These are phyloP conservation scores for Tetranychus piercei DNA, from an alignment of 2,888 invertebrate species.

Conservation along the genomic window DNA sequence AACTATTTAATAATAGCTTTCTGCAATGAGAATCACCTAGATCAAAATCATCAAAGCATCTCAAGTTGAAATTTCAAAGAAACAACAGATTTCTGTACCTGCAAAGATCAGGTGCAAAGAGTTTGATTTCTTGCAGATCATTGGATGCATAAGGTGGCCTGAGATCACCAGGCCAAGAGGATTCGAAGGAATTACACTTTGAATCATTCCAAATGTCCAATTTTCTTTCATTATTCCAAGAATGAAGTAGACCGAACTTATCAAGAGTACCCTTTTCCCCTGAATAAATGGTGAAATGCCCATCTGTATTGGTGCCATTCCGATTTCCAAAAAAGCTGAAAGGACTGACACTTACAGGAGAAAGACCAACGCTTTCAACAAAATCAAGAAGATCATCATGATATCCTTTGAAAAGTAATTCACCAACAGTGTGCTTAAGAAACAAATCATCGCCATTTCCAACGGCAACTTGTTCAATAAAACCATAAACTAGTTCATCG, in stretches of 20 bases:
- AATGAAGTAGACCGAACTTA: conserved; percentile 47
- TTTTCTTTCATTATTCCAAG: conserved; percentile 43
- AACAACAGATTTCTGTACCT: conserved; percentile 14
- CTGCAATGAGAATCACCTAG: too few relatives aligned
- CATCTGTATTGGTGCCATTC: conserved; percentile 41
- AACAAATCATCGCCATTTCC: conserved; percentile 19
- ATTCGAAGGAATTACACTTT: conserved; percentile 13
- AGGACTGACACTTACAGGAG: conserved; percentile 45
- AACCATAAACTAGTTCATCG: not conserved
- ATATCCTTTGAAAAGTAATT: conserved; percentile 27
- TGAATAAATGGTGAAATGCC: conserved; percentile 52
- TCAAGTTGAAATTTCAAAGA: not conserved
- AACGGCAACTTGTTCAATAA: not conserved
- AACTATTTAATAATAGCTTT: too few relatives aligned
- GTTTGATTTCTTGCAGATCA: conserved; percentile 13
- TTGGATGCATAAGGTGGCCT: conserved; percentile 22
- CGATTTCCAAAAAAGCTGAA: conserved; percentile 73
- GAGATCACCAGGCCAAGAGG: conserved; percentile 24
- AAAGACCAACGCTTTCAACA: conserved; percentile 19
- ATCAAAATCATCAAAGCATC: too few relatives aligned
- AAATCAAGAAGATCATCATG: conserved; percentile 23
- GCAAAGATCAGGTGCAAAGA: conserved; percentile 26
- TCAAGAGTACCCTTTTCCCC: conserved; percentile 43
- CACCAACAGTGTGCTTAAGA: conserved; percentile 20
- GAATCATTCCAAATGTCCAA: conserved; percentile 16